Evolutionary conservation across 2,113 vertebrate genomes (phyloP).

Genomic region (Bufo gargarizans): DNA sequence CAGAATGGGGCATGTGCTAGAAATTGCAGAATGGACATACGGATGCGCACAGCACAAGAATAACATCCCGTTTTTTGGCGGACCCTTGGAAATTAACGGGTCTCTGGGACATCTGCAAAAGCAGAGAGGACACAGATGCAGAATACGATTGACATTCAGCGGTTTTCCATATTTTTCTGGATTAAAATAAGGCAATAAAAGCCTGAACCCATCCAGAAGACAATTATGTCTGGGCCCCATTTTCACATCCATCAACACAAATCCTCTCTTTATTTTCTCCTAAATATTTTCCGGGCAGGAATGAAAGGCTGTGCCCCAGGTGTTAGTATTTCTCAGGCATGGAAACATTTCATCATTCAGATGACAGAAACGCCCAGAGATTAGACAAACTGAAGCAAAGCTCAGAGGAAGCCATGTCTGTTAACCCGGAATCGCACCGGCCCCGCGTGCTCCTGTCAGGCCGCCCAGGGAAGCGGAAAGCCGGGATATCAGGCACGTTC

Average conservation of each 20-base stretch:
- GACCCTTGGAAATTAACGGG: no score
- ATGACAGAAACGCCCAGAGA: conserved; percentile 47
- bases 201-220: no score
- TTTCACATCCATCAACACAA: not conserved
- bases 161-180: not conserved
- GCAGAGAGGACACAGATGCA: no score
- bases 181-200: not conserved
- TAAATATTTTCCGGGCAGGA: conserved; percentile 13
- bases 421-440: conserved; percentile 13
- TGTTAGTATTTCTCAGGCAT: conserved; percentile 36
- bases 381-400: conserved; percentile 16
- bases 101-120: no score
- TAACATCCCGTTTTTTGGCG: no score
- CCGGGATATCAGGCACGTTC: not conserved
- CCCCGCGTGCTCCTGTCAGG: not conserved
- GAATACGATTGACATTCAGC: no score
- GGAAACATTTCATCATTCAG: conserved; percentile 52
- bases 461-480: not conserved
- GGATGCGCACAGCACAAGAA: no score
- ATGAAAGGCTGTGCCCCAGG: conserved; percentile 39
- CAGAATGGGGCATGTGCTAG: no score
- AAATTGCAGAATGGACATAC: no score
- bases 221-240: not conserved
- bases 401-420: conserved; percentile 6
- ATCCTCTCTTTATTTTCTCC: not conserved